A percentile compares a stretch with the other conserved stretches of the same genome.
phyloP scores from a whole-genome alignment of 2,113 vertebrate genomes.

The Cygnus atratus region DNA sequence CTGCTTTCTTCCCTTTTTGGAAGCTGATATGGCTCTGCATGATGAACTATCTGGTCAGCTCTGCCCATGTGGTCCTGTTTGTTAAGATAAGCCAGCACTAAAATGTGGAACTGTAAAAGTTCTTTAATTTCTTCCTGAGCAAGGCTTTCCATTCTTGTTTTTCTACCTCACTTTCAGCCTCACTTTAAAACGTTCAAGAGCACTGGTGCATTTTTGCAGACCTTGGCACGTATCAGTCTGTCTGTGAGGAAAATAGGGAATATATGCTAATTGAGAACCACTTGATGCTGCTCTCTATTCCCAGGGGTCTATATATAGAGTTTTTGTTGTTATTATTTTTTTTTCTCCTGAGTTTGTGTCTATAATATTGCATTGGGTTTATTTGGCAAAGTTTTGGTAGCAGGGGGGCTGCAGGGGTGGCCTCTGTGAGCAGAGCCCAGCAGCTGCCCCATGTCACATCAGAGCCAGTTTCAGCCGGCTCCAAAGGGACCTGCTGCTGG shows the following conservation, averaged over 20 bases:
- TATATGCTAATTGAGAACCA: background rate
- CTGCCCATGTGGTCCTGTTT: background rate
- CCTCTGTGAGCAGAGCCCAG: too few species aligned
- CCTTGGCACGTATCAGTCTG: background rate
- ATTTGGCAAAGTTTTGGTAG: too few species aligned
- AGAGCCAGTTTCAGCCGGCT: too few species aligned
- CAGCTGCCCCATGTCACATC: too few species aligned
- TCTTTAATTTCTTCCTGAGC: background rate
- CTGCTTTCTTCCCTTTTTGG: conserved; percentile 23
- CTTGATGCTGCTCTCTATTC: background rate
- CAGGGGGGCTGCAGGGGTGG: too few species aligned
- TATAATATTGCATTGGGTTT: background rate
- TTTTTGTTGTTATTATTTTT: background rate
- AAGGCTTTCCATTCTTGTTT: background rate
- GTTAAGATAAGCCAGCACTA: background rate
- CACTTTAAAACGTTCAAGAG: background rate
- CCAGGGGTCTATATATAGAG: background rate
- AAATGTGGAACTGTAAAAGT: background rate
- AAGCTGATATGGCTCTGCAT: background rate
- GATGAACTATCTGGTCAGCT: background rate
- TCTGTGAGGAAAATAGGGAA: background rate
- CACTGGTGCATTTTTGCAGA: background rate
- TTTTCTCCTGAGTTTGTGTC: background rate
- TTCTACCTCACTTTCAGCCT: background rate
- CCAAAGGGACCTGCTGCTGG: too few species aligned